These are phyloP conservation scores for Microtus richardsoni DNA, from an alignment of 2,113 vertebrate genomes.

Conservation along the genomic window DNA sequence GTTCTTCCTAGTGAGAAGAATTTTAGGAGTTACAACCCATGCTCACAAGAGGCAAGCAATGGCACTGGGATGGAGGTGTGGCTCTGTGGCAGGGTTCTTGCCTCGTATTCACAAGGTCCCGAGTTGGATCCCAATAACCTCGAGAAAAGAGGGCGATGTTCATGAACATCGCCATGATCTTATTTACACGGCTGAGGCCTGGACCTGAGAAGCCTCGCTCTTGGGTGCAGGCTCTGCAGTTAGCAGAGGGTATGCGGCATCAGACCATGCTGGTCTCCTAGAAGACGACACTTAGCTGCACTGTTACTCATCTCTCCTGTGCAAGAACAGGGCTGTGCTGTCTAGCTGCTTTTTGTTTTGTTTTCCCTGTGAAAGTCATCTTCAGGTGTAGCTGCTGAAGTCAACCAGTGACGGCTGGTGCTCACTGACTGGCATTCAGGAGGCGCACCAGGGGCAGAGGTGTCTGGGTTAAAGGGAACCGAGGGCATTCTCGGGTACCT, in stretches of 20 bases:
- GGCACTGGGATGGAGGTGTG: too few species aligned
- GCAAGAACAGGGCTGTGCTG: background rate
- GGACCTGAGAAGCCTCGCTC: background rate
- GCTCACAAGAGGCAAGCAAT: background rate
- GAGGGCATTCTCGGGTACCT: rapidly evolving
- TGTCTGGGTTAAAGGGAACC: rapidly evolving
- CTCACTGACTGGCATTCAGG: background rate
- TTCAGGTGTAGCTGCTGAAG: background rate
- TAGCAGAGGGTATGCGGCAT: rapidly evolving
- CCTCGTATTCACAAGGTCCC: background rate
- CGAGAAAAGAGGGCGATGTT: background rate
- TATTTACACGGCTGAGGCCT: background rate
- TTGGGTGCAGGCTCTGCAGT: rapidly evolving
- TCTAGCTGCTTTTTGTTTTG: background rate
- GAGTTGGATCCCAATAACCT: background rate
- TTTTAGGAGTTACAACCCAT: slow-evolving; percentile 13
- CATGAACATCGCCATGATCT: rapidly evolving
- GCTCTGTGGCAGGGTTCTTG: background rate
- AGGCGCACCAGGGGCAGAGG: rapidly evolving
- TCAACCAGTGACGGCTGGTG: background rate
- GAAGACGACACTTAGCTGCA: background rate
- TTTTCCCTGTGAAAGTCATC: background rate
- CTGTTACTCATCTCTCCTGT: background rate
- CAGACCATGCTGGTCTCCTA: background rate
- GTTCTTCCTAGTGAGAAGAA: slow-evolving; percentile 89